Evolutionary conservation across 2,888 invertebrate genomes (phyloP).

Genomic region (Fragum sueziense): DNA sequence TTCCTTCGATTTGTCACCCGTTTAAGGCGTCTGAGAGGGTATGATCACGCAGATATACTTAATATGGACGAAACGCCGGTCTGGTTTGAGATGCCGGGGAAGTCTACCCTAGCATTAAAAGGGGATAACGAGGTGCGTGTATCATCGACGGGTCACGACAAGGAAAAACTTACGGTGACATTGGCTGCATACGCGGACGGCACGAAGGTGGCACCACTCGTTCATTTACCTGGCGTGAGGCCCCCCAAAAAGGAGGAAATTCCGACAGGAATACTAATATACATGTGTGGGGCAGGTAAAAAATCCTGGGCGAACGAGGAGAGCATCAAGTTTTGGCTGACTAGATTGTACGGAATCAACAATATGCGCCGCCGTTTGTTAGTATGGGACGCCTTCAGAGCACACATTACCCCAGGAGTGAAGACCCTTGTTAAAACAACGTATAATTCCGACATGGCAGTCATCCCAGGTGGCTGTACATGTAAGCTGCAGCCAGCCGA

Average conservation of each 20-base stretch:
- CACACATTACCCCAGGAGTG: too few relatives aligned
- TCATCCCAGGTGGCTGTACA: not conserved
- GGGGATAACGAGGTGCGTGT: not conserved
- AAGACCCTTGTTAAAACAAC: not conserved
- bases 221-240: conserved; percentile 23
- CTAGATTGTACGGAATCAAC: not conserved
- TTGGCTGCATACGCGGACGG: conserved; percentile 34
- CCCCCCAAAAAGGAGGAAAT: conserved; percentile 8
- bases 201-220: conserved; percentile 29
- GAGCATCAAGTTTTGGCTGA: not conserved
- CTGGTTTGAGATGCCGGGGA: not conserved
- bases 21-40: not conserved
- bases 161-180: too few relatives aligned
- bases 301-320: not conserved
- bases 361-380: conserved; percentile 1
- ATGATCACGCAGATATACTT: not conserved
- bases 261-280: not conserved
- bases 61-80: conserved; percentile 38
- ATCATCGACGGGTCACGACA: conserved; percentile 5
- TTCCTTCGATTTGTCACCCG: not conserved
- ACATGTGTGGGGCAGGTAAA: too few relatives aligned
- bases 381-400: conserved; percentile 31
- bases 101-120: not conserved
- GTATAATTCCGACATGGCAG: conserved; percentile 8
- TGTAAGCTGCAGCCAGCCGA: too few relatives aligned